A percentile compares a stretch with the other conserved stretches of the same genome.
Evolutionary conservation across 2,113 vertebrate species (phyloP).

Genomic region (Psittacus erithacus): DNA sequence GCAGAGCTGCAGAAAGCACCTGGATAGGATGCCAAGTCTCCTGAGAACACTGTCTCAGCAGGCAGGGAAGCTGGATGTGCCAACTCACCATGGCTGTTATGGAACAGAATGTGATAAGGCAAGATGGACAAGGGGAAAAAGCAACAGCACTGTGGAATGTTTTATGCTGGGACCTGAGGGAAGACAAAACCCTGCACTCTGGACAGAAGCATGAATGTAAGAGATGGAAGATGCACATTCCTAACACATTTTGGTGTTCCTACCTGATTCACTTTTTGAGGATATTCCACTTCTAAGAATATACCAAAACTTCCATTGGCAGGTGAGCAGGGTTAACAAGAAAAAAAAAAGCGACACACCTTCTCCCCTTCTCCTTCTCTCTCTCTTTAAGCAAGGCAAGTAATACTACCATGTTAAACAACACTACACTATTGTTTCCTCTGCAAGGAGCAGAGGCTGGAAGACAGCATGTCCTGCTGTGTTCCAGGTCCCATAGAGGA

Average conservation of each 20-base stretch:
- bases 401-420: neutral
- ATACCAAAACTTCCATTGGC: neutral
- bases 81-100: fast-evolving
- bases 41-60: fast-evolving
- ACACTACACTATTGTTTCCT: neutral
- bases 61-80: neutral
- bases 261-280: neutral
- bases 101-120: neutral
- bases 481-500: neutral
- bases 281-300: neutral
- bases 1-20: neutral
- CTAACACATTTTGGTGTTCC: neutral
- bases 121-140: neutral
- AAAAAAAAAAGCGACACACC: fast-evolving
- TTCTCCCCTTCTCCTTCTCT: neutral
- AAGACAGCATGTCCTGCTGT: neutral
- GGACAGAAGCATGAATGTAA: neutral
- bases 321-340: neutral
- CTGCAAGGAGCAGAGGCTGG: neutral
- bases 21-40: fast-evolving
- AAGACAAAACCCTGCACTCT: neutral
- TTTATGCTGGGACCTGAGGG: neutral
- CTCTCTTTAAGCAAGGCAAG: neutral
- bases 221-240: neutral
- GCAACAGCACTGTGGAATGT: fast-evolving